Percentiles rank a stretch among this genome's conserved stretches.
phyloP scores from a whole-genome alignment of 2,113 vertebrate species.

The Danionella cerebrum region DNA sequence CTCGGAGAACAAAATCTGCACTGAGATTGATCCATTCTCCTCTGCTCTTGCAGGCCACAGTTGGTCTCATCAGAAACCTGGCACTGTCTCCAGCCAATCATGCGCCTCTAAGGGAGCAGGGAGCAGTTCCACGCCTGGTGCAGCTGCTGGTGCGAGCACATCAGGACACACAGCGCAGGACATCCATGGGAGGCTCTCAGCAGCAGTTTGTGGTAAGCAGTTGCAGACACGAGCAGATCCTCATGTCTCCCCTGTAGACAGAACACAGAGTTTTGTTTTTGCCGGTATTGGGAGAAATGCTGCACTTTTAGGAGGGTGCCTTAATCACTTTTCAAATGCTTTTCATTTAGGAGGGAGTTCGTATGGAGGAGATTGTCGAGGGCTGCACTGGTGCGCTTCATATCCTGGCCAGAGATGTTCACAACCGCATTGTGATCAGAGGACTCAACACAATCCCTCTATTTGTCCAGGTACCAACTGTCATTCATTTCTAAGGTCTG shows the following conservation, averaged over 20 bases:
- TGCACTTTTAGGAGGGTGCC: too few relatives aligned
- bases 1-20: too few relatives aligned
- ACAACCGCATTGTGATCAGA: slow-evolving; percentile 95
- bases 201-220: slow-evolving; percentile 99
- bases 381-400: slow-evolving; percentile 96
- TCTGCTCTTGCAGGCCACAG: slow-evolving; percentile 78
- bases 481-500: too few relatives aligned
- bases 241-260: too few relatives aligned
- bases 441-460: slow-evolving; percentile 97
- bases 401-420: slow-evolving; percentile 93
- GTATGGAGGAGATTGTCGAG: slow-evolving; percentile 98
- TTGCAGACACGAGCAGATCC: too few relatives aligned
- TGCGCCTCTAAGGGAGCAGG: slow-evolving; percentile 90
- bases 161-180: slow-evolving; percentile 94
- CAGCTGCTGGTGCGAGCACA: slow-evolving; percentile 93
- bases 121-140: slow-evolving; percentile 91
- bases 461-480: slow-evolving; percentile 98
- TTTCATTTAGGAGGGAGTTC: slow-evolving; percentile 82
- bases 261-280: too few relatives aligned
- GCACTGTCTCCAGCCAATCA: slow-evolving; percentile 96
- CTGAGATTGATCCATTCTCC: not conserved
- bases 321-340: not conserved
- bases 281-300: too few relatives aligned
- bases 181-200: slow-evolving; percentile 94
- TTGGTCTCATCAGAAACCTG: slow-evolving; percentile 93